Percentiles rank a stretch among this genome's conserved stretches.
phyloP scores from a whole-genome alignment of 2,113 vertebrate genomes.

The Lynx canadensis region DNA sequence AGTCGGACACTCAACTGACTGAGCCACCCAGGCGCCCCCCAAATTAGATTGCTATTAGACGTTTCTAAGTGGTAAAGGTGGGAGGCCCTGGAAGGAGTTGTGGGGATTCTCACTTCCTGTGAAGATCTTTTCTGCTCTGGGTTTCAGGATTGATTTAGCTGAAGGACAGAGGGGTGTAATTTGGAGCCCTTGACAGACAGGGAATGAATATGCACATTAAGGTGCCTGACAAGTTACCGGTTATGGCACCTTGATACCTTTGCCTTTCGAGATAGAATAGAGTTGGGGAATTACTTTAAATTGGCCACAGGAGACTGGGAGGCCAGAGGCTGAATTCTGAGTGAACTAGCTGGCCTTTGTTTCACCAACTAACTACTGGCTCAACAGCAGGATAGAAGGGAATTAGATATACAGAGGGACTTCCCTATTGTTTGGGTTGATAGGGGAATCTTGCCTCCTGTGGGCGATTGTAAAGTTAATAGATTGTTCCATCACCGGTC shows the following conservation, averaged over 20 bases:
- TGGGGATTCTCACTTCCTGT: neutral
- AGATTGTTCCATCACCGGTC: neutral
- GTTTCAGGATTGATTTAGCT: neutral
- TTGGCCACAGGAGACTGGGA: neutral
- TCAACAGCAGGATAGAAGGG: constrained; percentile 50
- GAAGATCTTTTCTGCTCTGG: constrained; percentile 1
- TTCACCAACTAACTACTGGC: neutral
- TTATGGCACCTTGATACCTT: neutral
- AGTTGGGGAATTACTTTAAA: neutral
- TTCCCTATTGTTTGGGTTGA: constrained; percentile 49
- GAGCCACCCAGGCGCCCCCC: too few relatives aligned
- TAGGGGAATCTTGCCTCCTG: constrained; percentile 38
- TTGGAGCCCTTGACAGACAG: neutral
- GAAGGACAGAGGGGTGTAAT: neutral
- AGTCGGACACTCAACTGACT: too few relatives aligned
- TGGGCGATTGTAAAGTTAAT: constrained; percentile 12
- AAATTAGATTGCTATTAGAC: neutral
- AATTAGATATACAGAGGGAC: constrained; percentile 34
- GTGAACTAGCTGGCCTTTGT: constrained; percentile 19
- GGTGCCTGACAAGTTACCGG: neutral
- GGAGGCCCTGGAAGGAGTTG: neutral
- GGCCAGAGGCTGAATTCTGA: constrained; percentile 5
- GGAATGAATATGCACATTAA: neutral
- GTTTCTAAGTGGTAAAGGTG: neutral
- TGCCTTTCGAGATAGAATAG: neutral